These are phyloP conservation scores for Murina feae DNA, from an alignment of 2,113 vertebrate genomes.

Conservation along the genomic window DNA sequence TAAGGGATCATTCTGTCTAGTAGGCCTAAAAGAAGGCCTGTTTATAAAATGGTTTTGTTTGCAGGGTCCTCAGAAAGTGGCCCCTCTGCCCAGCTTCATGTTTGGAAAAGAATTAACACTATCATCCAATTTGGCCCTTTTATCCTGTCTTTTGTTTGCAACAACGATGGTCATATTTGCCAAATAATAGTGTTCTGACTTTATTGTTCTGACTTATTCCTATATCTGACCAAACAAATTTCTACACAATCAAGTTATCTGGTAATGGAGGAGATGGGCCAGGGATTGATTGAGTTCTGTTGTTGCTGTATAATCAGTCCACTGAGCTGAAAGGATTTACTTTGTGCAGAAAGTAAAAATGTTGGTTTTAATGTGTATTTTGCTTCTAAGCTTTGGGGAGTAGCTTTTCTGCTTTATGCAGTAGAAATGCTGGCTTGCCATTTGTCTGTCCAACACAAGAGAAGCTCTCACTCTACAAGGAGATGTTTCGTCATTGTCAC, in stretches of 20 bases:
- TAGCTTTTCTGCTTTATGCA: not conserved
- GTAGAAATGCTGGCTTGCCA: not conserved
- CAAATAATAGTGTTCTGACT: conserved; percentile 57
- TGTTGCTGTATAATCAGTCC: conserved; percentile 10
- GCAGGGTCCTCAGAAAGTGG: conserved; percentile 29
- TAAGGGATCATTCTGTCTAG: conserved; percentile 67
- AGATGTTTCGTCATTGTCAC: not conserved
- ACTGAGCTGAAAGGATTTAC: conserved; percentile 35
- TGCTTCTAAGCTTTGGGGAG: conserved; percentile 18
- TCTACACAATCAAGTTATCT: conserved; percentile 60
- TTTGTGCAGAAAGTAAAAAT: conserved; percentile 43
- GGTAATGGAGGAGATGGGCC: conserved; percentile 37
- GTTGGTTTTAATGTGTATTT: conserved; percentile 42
- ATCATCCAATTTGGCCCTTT: not conserved
- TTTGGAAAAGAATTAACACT: conserved; percentile 34
- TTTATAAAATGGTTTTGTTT: conserved; percentile 44
- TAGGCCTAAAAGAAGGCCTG: conserved; percentile 26
- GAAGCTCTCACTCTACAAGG: not conserved
- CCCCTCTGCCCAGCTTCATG: not conserved
- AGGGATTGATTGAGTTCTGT: conserved; percentile 23
- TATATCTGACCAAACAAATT: conserved; percentile 56
- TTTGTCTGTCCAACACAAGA: not conserved
- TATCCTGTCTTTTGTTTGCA: conserved; percentile 42
- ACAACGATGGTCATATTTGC: conserved; percentile 39
- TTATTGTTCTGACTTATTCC: conserved; percentile 68